Conservation (phyloP, 2,888 invertebrate genomes). For the Gymnosoma rotundatum region DNA sequence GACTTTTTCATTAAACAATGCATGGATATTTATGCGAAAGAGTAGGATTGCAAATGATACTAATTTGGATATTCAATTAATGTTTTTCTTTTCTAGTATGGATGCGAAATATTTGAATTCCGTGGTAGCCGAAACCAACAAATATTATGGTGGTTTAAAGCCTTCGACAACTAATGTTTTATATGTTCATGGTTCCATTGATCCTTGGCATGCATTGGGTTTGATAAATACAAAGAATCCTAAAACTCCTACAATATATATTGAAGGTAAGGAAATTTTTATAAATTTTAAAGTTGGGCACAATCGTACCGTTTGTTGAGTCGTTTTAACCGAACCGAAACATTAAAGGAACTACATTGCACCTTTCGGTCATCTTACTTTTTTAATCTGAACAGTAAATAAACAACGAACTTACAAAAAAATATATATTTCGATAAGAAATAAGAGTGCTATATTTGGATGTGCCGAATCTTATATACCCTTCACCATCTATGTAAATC, state of each 20-base stretch:
- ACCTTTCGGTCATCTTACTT: too few species aligned
- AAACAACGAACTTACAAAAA: too few species aligned
- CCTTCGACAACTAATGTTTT: constrained; percentile 89
- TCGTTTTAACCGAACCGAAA: too few species aligned
- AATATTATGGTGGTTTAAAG: constrained; percentile 89
- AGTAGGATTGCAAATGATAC: constrained; percentile 81
- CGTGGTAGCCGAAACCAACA: constrained; percentile 89
- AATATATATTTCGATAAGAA: too few species aligned
- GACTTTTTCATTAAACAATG: constrained; percentile 92
- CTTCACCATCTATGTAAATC: too few species aligned
- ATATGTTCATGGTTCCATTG: constrained; percentile 94
- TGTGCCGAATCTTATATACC: too few species aligned
- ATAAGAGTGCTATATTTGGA: too few species aligned
- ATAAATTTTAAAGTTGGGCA: too few species aligned
- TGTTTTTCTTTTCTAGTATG: constrained; percentile 82
- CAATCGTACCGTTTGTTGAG: too few species aligned
- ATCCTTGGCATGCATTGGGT: constrained; percentile 94
- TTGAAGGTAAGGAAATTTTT: constrained; percentile 84
- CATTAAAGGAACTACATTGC: too few species aligned
- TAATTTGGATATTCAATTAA: not conserved
- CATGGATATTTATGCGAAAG: constrained; percentile 90
- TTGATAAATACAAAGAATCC: constrained; percentile 84
- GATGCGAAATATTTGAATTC: constrained; percentile 84
- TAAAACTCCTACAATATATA: constrained; percentile 87
- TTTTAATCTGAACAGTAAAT: too few species aligned